Base-by-base conservation (phyloP, 1,140 invertebrate genomes). In the Chlorops oryzae region DNA sequence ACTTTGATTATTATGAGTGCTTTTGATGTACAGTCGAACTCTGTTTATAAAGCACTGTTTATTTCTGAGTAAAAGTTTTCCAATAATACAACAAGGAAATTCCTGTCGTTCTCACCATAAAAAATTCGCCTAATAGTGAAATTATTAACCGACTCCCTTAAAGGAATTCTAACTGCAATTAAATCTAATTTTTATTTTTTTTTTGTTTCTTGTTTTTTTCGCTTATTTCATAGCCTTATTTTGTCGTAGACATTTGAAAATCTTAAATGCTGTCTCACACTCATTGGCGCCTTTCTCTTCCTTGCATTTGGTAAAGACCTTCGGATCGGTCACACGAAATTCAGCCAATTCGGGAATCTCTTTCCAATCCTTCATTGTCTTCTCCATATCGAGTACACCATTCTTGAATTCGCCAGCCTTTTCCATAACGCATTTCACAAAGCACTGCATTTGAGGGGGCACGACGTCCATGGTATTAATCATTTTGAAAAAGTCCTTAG, bases 351-450 rank as follows among this genome's bases (percentile, higher is more conserved):
- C 55, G 0, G 62, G 61, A 43, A 63, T 51, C 28, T 62, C 51
- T 40, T 51, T 58, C 3, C 65, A 40, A n/a, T 41, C 54, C 1
- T 57, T 42, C 5, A 61, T 21, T 24, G 61, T 6, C 1, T 60
- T 60, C 15, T 65, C 55, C 1, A 55, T 55, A 46, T 65, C 58
- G 39, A 68, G 63, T 37, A 52, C 51, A 0, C 65, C 65, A 35
- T 68, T 62, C 53, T 47, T 47, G 17, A 63, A 41, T 17, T 63
- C 57, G 0, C 62, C 65, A 22, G 63, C 52, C 13, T 68, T 60
- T 49, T 68, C 62, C 65, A 68, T 68, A 38, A 68, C 42, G 27
- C 65, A 68, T 48, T 65, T 68, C 38, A 52, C 41, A 18, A 62
- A 61, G 32, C 65, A 68, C 22, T 68, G 63, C 6, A 68, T 49